Base-by-base conservation (phyloP, 2,113 vertebrate species). In the Saguinus imperator region DNA sequence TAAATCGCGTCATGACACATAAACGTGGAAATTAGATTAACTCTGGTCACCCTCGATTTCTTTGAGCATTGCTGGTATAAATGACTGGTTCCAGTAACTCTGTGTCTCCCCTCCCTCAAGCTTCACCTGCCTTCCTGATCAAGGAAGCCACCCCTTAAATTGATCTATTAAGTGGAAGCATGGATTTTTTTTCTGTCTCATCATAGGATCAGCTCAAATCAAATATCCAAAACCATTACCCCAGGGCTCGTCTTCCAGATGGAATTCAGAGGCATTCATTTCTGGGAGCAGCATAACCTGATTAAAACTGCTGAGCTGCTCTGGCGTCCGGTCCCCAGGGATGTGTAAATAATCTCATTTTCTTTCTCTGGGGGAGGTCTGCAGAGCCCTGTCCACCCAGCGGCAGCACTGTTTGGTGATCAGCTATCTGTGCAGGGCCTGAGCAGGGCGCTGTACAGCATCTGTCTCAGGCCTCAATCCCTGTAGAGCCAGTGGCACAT, bases 381-480 rank as follows among this genome's bases (percentile, higher is more conserved):
- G 81, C 66, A 8, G 64, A 32, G 16, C 23, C 9, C 1, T 50
- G 27, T 17, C 40, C 23, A 1, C 2, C 0, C 29, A 3, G 21
- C 57, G 14, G 18, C 40, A 76, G 5, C 0, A 0, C 20, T 11
- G 29, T 45, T 40, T 9, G 8, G 23, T 43, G 25, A 32, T 12
- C 11, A 5, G 8, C 37, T 48, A 1, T 29, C 52, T 11, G 5
- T n/a, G 23, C 37, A 10, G 35, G 72, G 32, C 70, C 20, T 68
- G 23, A 9, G 93, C n/a, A 45, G 86, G 43, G 35, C 1, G 17
- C 35, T 17, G 1, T 14, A 25, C 40, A 55, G 48, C 48, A 68
- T 23, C 6, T 3, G 14, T 20, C 20, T 48, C 35, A 2, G 25
- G 18, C 48, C 29, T 50, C 0, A 0, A 6, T 48, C 76, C 25